A percentile compares a stretch with the other conserved stretches of the same genome.
Conservation (phyloP, 2,113 vertebrate species). For the Hoplias malabaricus region DNA sequence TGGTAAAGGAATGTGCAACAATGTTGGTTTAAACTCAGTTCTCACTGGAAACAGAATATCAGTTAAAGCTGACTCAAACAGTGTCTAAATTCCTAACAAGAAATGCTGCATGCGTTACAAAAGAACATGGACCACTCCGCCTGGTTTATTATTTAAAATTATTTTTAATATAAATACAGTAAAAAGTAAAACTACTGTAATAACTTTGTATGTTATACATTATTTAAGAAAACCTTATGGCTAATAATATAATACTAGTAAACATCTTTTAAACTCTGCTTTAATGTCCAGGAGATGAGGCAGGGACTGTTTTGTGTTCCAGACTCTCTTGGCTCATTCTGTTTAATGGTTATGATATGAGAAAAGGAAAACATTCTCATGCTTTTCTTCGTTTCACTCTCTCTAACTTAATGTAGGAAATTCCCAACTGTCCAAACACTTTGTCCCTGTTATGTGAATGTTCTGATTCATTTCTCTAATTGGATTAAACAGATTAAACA, state of each 20-base stretch:
- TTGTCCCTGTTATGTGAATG: neutral
- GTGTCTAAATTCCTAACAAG: neutral
- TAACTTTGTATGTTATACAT: neutral
- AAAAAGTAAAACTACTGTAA: neutral
- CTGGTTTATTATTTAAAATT: neutral
- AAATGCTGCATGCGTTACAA: conserved; percentile 5
- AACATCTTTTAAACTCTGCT: too few relatives aligned
- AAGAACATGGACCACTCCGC: neutral
- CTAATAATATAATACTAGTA: neutral
- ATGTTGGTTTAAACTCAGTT: conserved; percentile 33
- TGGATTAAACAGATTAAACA: too few relatives aligned
- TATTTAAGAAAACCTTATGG: neutral
- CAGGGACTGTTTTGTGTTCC: neutral
- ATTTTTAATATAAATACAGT: neutral
- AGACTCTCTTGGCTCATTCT: conserved; percentile 3
- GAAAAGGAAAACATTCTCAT: conserved; percentile 1
- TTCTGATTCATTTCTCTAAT: neutral
- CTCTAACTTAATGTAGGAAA: conserved; percentile 28
- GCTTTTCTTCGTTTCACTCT: conserved; percentile 22
- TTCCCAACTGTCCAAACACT: conserved; percentile 4
- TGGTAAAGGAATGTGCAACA: conserved; percentile 12
- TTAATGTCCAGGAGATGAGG: neutral
- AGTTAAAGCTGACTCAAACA: neutral
- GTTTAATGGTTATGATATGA: conserved; percentile 17
- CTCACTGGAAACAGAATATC: conserved; percentile 5